phyloP scores from a whole-genome alignment of 2,888 invertebrate species.

The Cryptophagus acutangulus region DNA sequence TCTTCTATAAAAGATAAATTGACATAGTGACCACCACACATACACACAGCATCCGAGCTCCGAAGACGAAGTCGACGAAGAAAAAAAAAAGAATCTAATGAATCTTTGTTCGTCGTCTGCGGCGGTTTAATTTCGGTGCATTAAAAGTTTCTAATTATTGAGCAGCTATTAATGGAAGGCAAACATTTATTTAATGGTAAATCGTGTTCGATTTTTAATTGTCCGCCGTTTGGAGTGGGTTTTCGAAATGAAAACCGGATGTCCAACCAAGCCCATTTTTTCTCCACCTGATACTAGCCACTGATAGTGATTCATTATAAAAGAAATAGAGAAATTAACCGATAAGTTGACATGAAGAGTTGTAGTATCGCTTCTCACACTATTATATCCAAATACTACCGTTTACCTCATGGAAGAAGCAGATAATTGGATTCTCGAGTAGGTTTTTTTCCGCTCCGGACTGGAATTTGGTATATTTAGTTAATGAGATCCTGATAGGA shows the following conservation, averaged over 20 bases:
- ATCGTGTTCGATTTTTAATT: too few relatives aligned
- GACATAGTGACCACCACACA: conserved; percentile 21
- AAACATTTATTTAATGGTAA: too few relatives aligned
- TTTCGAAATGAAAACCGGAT: too few relatives aligned
- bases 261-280: conserved; percentile 26
- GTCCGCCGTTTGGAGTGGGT: too few relatives aligned
- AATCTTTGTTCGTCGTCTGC: conserved; percentile 29
- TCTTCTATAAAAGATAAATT: conserved; percentile 40
- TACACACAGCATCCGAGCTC: background rate
- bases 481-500: background rate
- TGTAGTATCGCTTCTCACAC: background rate
- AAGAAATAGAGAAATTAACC: conserved; percentile 36
- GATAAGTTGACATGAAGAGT: too few relatives aligned
- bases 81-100: conserved; percentile 17
- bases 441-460: background rate
- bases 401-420: background rate
- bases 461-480: conserved; percentile 1
- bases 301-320: conserved; percentile 38
- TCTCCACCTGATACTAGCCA: conserved; percentile 29
- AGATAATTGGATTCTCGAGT: background rate
- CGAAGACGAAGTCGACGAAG: background rate
- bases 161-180: too few relatives aligned
- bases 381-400: background rate
- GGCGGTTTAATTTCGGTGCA: too few relatives aligned
- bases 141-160: too few relatives aligned